phyloP scores from a whole-genome alignment of 1,140 invertebrate genomes.

The Laupala kohalensis region DNA sequence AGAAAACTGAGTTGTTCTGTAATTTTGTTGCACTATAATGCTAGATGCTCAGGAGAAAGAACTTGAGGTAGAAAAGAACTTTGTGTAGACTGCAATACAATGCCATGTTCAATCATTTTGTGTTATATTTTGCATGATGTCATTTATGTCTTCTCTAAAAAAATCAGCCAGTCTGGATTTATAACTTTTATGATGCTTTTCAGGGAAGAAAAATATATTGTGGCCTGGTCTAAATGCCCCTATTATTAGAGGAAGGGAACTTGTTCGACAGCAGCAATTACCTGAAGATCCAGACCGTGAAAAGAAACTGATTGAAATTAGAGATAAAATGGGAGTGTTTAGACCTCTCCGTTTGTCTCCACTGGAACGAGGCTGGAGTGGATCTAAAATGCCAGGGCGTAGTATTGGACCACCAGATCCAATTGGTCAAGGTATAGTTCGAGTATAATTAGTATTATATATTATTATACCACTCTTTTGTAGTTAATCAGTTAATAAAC shows the following conservation, averaged over 20 bases:
- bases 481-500: no score
- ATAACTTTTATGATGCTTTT: no score
- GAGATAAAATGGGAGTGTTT: constrained; percentile 54
- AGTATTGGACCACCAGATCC: constrained; percentile 79
- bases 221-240: constrained; percentile 87
- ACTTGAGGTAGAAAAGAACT: no score
- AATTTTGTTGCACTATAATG: no score
- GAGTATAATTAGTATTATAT: background rate
- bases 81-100: no score
- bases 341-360: constrained; percentile 50
- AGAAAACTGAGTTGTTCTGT: no score
- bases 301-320: constrained; percentile 51
- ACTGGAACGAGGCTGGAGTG: constrained; percentile 81
- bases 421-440: constrained; percentile 44
- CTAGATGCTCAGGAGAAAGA: no score
- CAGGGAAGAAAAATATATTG: constrained; percentile 61
- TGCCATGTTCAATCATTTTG: no score
- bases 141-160: no score
- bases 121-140: no score
- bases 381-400: constrained; percentile 62
- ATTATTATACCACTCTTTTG: background rate
- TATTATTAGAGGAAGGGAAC: constrained; percentile 60
- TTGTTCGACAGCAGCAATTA: constrained; percentile 52
- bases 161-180: no score
- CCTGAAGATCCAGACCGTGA: constrained; percentile 58